phyloP scores from a whole-genome alignment of 2,888 invertebrate species.

The Ceramica pisi region DNA sequence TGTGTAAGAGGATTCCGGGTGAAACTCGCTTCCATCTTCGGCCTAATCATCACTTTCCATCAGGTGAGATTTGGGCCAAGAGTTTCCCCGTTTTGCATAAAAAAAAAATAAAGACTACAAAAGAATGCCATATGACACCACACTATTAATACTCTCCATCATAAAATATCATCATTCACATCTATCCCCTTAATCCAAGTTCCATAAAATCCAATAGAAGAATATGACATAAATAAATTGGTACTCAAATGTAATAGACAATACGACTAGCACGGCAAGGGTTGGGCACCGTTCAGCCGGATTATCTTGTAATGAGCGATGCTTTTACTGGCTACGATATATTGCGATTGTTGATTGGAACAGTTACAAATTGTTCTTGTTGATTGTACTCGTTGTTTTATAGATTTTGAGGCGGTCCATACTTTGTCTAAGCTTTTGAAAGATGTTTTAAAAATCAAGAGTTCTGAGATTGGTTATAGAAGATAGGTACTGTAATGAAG shows the following conservation, averaged over 20 bases:
- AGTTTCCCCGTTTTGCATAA: too few relatives aligned
- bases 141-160: slow-evolving; percentile 32
- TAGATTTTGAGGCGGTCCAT: neutral
- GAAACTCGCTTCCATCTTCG: too few relatives aligned
- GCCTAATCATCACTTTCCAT: too few relatives aligned
- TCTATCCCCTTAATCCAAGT: slow-evolving; percentile 71
- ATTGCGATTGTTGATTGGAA: slow-evolving; percentile 44
- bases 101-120: neutral
- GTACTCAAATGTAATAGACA: slow-evolving; percentile 76
- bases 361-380: slow-evolving; percentile 13
- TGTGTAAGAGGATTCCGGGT: too few relatives aligned
- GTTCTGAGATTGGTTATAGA: too few relatives aligned
- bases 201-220: slow-evolving; percentile 80
- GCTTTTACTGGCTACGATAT: slow-evolving; percentile 39
- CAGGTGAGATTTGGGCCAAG: too few relatives aligned
- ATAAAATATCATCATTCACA: slow-evolving; percentile 54
- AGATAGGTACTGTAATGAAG: too few relatives aligned
- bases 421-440: neutral
- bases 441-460: neutral
- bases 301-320: slow-evolving; percentile 72
- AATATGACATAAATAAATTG: slow-evolving; percentile 86
- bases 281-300: slow-evolving; percentile 78
- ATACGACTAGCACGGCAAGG: slow-evolving; percentile 72
- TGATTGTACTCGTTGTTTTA: neutral
- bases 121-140: neutral